phyloP scores from a whole-genome alignment of 2,113 vertebrate genomes.

The Myrmecophaga tridactyla region DNA sequence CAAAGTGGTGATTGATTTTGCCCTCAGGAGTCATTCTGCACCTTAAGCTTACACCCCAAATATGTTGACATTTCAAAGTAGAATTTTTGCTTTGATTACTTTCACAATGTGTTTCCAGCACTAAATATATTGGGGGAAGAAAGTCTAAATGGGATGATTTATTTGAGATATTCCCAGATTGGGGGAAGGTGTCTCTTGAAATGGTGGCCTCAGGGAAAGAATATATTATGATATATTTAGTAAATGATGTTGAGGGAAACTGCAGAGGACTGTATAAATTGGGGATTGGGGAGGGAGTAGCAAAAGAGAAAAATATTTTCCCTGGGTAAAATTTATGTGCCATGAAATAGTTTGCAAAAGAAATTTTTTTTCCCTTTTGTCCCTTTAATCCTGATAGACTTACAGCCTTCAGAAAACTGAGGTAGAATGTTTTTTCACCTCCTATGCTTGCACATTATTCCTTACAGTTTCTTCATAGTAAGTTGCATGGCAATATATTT shows the following conservation, averaged over 20 bases:
- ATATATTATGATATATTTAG: conserved; percentile 64
- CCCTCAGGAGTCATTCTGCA: conserved; percentile 59
- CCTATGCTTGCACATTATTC: not conserved
- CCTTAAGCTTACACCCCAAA: conserved; percentile 25
- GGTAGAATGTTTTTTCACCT: conserved; percentile 23
- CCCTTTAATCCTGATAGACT: not conserved
- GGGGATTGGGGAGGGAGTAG: not conserved
- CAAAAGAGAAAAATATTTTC: conserved; percentile 61
- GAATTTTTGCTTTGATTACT: conserved; percentile 64
- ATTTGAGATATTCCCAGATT: conserved; percentile 61
- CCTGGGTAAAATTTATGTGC: conserved; percentile 60
- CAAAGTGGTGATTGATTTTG: conserved; percentile 61
- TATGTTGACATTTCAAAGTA: conserved; percentile 61
- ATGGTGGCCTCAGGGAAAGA: conserved; percentile 59
- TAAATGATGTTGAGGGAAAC: conserved; percentile 57
- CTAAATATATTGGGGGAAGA: conserved; percentile 59
- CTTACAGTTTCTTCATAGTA: not conserved
- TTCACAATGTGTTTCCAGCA: conserved; percentile 49
- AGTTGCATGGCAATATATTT: not conserved
- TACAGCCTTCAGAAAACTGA: conserved; percentile 30
- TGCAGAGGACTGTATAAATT: conserved; percentile 57
- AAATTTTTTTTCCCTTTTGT: not conserved
- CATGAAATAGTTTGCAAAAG: conserved; percentile 53
- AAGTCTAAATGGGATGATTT: conserved; percentile 67
- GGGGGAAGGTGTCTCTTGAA: conserved; percentile 63